Percentiles rank a stretch among this genome's conserved stretches.
These are phyloP conservation scores for Lethocerus indicus DNA, from an alignment of 1,140 invertebrate species.

Conservation along the genomic window DNA sequence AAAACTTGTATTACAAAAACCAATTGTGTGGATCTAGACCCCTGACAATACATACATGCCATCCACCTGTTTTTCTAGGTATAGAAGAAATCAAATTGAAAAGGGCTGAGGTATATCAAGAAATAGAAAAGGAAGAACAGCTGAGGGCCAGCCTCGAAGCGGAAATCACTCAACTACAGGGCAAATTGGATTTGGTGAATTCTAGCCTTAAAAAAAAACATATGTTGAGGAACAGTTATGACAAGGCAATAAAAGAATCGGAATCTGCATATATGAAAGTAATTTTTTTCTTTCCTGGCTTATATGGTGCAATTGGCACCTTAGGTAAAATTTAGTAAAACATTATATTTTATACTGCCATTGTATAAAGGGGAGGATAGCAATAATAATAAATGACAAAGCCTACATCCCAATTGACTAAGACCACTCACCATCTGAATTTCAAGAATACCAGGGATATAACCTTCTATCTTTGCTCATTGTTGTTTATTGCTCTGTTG, in stretches of 20 bases:
- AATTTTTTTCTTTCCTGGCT: too few species aligned
- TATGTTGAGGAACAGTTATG: conserved; percentile 3
- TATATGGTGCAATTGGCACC: too few species aligned
- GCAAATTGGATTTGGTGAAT: conserved; percentile 6
- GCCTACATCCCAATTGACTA: too few species aligned
- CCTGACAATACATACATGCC: neutral
- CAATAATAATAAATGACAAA: too few species aligned
- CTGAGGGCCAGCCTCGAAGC: neutral
- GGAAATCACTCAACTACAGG: conserved; percentile 4
- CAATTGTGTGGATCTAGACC: neutral
- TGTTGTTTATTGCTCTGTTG: too few species aligned
- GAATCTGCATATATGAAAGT: conserved; percentile 13
- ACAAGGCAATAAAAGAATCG: conserved; percentile 9
- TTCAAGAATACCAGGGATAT: too few species aligned
- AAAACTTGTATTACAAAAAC: neutral
- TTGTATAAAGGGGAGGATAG: too few species aligned
- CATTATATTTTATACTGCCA: too few species aligned
- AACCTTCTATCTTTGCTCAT: too few species aligned
- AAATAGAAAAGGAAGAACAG: conserved; percentile 4
- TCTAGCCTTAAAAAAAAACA: conserved; percentile 5
- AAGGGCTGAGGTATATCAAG: neutral
- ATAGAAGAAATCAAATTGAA: conserved; percentile 9
- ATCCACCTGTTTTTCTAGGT: conserved; percentile 4
- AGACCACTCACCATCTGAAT: too few species aligned
- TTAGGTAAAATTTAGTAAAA: too few species aligned